Evolutionary conservation across 2,797 vertebrate genomes (phyloP).

Genomic region (Lemur catta): DNA sequence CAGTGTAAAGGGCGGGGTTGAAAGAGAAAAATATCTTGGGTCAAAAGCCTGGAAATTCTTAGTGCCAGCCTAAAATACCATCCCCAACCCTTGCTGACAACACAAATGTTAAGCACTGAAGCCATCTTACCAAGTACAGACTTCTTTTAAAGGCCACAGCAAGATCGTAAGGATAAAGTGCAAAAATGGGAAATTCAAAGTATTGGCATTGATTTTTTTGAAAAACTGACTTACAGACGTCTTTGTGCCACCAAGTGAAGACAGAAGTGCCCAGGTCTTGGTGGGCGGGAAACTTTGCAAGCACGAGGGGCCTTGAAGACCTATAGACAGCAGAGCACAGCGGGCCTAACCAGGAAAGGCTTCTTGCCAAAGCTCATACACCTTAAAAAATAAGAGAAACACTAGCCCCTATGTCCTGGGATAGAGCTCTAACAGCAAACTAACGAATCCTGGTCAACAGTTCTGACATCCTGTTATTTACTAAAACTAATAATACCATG

Average conservation of each 20-base stretch:
- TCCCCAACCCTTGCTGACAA: background rate
- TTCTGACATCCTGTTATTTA: conserved; percentile 71
- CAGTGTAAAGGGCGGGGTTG: background rate
- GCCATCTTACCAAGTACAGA: conserved; percentile 25
- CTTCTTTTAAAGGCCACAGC: conserved; percentile 16
- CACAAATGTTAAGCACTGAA: background rate
- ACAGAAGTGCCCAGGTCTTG: conserved; percentile 12
- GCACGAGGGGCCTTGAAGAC: background rate
- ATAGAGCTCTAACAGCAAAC: conserved; percentile 62
- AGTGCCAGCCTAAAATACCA: conserved; percentile 40
- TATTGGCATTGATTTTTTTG: background rate
- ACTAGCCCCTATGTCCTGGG: conserved; percentile 50
- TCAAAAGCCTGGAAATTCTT: conserved; percentile 58
- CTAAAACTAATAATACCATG: conserved; percentile 73
- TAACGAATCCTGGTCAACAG: conserved; percentile 68
- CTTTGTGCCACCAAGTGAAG: conserved; percentile 40
- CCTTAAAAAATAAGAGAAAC: conserved; percentile 65
- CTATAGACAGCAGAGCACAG: background rate
- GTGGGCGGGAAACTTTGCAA: background rate
- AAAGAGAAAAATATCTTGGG: conserved; percentile 33
- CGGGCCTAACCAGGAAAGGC: conserved; percentile 18
- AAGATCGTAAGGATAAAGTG: conserved; percentile 23
- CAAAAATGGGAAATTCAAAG: conserved; percentile 33
- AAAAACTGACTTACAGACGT: background rate
- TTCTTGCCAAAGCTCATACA: conserved; percentile 59